Base-by-base conservation (phyloP, 2,797 vertebrate species). In the Amphiprion clarkii region DNA sequence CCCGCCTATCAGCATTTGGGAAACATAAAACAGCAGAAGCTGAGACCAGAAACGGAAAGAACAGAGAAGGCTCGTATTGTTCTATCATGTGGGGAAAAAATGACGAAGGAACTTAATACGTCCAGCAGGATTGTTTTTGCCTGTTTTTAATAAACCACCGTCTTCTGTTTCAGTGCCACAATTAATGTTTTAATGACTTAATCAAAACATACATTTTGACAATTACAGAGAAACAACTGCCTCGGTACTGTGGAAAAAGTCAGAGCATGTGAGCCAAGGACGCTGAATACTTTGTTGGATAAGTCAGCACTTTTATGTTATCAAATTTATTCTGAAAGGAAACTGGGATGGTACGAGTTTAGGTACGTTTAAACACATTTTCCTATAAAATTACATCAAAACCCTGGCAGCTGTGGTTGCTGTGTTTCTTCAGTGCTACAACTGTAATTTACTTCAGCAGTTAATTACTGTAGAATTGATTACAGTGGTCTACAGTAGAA, bases 121-220 rank as follows among this genome's bases (percentile, higher is more conserved):
- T 68, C 74, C 61, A 75, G 23, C 58, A 57, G 49, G 68, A 63
- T 66, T 72, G 66, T 71, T 82, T 85, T 74, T 14, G 75, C 55
- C 76, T 87, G 84, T 79, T 77, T 76, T 71, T 74, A 88, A 89
- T 90, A 77, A 87, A 79, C 56, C 6, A 0, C 40, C 51, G 59
- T 82, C 51, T 69, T 73, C 13, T 57, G 31, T 86, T 78, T 76
- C 65, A 44, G 55, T 55, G 44, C 69, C 67, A 76, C 74, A 81
- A 63, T 82, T 74, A 78, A 74, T 75, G 81, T 66, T 81, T 74
- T 84, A 86, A 85, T 80, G 53, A 51, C 78, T 83, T 44, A 67
- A 75, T 86, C 62, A 87, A 88, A 85, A 81, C 68, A 77, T 74
- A 81, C 44, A 85, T 68, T 68, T 84, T 54, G 40, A 54, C 16